Evolutionary conservation across 2,113 vertebrate genomes (phyloP).

Genomic region (Genyomyrus donnyi): DNA sequence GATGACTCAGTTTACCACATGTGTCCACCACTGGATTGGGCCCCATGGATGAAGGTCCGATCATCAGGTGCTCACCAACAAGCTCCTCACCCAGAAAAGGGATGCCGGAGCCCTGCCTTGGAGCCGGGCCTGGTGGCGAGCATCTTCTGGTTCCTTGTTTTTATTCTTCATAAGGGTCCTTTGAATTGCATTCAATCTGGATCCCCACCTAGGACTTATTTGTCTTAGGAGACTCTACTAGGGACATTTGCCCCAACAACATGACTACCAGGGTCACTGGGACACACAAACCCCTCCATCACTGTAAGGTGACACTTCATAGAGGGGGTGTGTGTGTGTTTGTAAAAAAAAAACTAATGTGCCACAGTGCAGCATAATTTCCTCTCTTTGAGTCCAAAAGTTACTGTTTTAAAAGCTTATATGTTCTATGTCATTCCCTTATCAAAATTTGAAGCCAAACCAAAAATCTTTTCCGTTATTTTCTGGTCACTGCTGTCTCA

Average conservation of each 20-base stretch:
- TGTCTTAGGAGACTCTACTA: background rate
- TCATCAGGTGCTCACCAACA: no score
- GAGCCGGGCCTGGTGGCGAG: no score
- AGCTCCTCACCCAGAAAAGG: no score
- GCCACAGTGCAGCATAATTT: slow-evolving; percentile 1
- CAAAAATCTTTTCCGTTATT: background rate
- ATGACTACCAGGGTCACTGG: background rate
- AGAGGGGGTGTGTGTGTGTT: background rate
- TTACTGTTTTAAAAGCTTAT: background rate
- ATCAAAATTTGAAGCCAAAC: background rate
- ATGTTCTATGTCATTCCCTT: background rate
- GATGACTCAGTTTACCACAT: background rate
- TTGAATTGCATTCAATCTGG: no score
- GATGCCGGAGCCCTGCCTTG: no score
- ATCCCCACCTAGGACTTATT: background rate
- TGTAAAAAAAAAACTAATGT: background rate
- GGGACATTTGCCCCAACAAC: background rate
- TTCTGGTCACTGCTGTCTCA: background rate
- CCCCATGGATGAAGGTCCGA: no score
- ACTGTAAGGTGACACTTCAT: background rate
- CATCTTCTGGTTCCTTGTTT: no score
- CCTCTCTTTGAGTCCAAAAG: background rate
- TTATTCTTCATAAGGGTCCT: no score
- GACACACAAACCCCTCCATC: background rate
- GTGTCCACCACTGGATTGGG: background rate